phyloP scores from a whole-genome alignment of 2,888 invertebrate species.

The Nemotelus pantherinus region DNA sequence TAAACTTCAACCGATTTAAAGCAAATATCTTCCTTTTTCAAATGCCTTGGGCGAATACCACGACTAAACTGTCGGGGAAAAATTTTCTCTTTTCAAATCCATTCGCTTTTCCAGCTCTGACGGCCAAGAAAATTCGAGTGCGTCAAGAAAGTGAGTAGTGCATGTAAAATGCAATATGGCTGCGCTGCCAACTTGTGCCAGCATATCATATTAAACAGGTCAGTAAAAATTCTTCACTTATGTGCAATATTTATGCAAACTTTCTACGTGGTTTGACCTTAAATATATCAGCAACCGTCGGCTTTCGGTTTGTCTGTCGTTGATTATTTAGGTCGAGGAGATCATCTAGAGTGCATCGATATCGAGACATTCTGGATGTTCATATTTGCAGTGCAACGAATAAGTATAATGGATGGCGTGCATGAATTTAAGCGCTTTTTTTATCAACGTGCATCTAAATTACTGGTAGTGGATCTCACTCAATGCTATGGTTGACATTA shows the following conservation, averaged over 20 bases:
- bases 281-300: not conserved
- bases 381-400: not conserved
- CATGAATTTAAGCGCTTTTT: too few species aligned
- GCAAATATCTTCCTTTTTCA: conserved; percentile 16
- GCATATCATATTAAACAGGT: conserved; percentile 19
- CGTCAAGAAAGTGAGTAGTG: conserved; percentile 17
- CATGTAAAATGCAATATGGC: conserved; percentile 2
- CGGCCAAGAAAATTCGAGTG: not conserved
- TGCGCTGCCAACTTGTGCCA: not conserved
- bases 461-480: too few species aligned
- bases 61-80: conserved; percentile 2
- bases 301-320: conserved; percentile 13
- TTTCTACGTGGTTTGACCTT: conserved; percentile 6
- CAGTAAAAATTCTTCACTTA: conserved; percentile 32
- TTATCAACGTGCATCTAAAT: too few species aligned
- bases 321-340: conserved; percentile 32
- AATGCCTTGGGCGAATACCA: not conserved
- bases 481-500: too few species aligned
- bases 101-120: conserved; percentile 3
- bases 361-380: not conserved
- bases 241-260: conserved; percentile 31
- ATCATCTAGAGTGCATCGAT: conserved; percentile 7
- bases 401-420: too few species aligned
- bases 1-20: not conserved
- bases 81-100: conserved; percentile 26